A percentile compares a stretch with the other conserved stretches of the same genome.
These are phyloP conservation scores for Ploceus nigricollis DNA, from an alignment of 2,113 vertebrate species.

Conservation along the genomic window DNA sequence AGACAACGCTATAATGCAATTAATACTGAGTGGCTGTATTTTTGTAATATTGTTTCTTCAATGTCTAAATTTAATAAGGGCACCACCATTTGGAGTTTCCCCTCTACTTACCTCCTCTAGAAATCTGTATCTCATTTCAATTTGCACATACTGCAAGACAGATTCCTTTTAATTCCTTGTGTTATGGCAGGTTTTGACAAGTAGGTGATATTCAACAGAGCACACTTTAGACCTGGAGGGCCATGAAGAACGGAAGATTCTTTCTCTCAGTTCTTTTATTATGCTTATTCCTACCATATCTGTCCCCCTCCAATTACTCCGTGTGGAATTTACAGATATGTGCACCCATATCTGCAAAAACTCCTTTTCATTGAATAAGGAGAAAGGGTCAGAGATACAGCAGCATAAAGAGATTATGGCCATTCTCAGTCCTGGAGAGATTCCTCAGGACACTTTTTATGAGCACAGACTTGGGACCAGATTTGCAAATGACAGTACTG, in stretches of 20 bases:
- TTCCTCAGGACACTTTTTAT: not conserved
- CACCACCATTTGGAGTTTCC: not conserved
- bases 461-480: not conserved
- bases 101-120: not conserved
- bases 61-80: not conserved
- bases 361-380: not conserved
- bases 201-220: constrained; percentile 16
- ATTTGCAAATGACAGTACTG: not conserved
- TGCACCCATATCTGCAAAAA: not conserved
- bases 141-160: not conserved
- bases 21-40: not conserved
- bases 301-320: not conserved
- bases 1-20: not conserved
- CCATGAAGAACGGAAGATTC: not conserved
- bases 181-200: constrained; percentile 21
- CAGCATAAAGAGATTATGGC: not conserved
- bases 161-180: constrained; percentile 31
- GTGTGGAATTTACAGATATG: not conserved
- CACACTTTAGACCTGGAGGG: not conserved
- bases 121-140: constrained; percentile 2
- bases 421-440: not conserved
- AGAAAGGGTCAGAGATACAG: not conserved
- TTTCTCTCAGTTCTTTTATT: constrained; percentile 9
- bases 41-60: not conserved
- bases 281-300: constrained; percentile 10